Percentiles rank a stretch among this genome's conserved stretches.
Evolutionary conservation across 2,797 vertebrate genomes (phyloP).

Genomic region (Silurus lanzhouensis): DNA sequence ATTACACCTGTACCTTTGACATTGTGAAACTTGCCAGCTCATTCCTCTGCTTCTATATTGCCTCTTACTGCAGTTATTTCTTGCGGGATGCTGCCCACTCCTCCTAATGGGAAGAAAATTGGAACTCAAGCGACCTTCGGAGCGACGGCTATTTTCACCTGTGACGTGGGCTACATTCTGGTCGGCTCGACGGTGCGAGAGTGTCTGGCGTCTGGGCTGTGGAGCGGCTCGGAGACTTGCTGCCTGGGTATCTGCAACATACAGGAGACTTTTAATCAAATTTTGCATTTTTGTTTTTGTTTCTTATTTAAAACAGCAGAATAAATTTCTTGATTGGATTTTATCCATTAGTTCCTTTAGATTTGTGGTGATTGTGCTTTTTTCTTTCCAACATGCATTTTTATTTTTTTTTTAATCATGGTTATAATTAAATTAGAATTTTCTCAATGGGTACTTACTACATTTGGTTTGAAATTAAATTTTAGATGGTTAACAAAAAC

Average conservation of each 20-base stretch:
- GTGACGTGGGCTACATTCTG: constrained; percentile 88
- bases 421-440: background rate
- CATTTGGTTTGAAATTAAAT: too few species aligned
- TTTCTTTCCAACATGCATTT: background rate
- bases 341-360: background rate
- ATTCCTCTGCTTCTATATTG: constrained; percentile 56
- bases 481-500: background rate
- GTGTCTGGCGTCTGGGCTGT: constrained; percentile 93
- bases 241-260: constrained; percentile 83
- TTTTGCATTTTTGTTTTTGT: background rate
- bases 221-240: constrained; percentile 90
- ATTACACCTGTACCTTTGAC: constrained; percentile 50
- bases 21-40: constrained; percentile 41
- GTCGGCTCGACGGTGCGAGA: constrained; percentile 92
- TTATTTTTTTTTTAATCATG: background rate
- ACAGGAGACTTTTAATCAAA: background rate
- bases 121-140: constrained; percentile 94
- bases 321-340: background rate
- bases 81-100: constrained; percentile 88
- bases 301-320: too few species aligned
- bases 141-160: constrained; percentile 95
- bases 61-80: constrained; percentile 86
- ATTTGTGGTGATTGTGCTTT: background rate
- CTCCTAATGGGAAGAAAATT: constrained; percentile 96
- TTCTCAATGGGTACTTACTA: too few species aligned